These are phyloP conservation scores for Ips typographus DNA, from an alignment of 1,140 invertebrate genomes.

Conservation along the genomic window DNA sequence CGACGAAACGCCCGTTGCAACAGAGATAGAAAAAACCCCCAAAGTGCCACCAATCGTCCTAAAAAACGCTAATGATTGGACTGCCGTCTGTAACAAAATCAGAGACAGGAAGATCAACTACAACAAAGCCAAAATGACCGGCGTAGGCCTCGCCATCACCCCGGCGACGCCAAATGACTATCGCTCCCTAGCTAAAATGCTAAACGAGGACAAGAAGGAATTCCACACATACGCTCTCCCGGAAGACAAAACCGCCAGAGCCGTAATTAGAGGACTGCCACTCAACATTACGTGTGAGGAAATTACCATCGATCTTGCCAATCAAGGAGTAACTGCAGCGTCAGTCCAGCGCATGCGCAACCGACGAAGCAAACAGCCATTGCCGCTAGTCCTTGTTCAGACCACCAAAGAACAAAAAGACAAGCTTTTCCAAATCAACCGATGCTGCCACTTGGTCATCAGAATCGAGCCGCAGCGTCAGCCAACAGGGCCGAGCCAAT, in stretches of 20 bases:
- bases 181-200: not conserved
- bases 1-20: not conserved
- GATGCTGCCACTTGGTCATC: not conserved
- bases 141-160: not conserved
- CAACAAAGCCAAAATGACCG: not conserved
- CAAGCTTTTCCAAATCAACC: too few relatives aligned
- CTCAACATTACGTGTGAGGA: not conserved
- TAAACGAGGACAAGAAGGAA: not conserved
- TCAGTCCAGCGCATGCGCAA: too few relatives aligned
- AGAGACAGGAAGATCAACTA: not conserved
- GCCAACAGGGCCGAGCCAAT: conserved; percentile 40
- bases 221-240: not conserved
- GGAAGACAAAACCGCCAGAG: not conserved
- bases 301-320: not conserved
- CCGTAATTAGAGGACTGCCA: not conserved
- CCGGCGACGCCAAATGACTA: not conserved
- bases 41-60: not conserved
- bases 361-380: too few relatives aligned
- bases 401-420: too few relatives aligned
- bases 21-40: not conserved
- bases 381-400: too few relatives aligned
- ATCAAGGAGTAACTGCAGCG: not conserved
- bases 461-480: not conserved
- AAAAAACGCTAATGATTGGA: not conserved
- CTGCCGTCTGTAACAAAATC: not conserved